A percentile compares a stretch with the other conserved stretches of the same genome.
Conservation (phyloP, 2,797 vertebrate species). For the Pantherophis vulpinus region DNA sequence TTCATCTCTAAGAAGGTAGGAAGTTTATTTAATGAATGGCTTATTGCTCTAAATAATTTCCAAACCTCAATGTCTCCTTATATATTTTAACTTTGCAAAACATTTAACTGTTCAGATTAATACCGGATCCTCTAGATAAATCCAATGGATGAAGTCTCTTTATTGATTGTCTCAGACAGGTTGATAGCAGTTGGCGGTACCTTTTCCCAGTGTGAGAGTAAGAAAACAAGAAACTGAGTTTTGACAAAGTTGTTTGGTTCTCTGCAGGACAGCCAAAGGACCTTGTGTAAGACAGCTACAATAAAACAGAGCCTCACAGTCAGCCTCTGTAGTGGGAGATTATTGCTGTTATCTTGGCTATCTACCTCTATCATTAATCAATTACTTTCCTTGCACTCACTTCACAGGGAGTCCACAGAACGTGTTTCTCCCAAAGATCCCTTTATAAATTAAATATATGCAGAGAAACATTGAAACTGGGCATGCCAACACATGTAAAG, state of each 20-base stretch:
- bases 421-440: background rate
- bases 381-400: conserved; percentile 14
- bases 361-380: conserved; percentile 8
- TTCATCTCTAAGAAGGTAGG: background rate
- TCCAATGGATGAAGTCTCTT: background rate
- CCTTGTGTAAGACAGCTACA: conserved; percentile 5
- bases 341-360: conserved; percentile 21
- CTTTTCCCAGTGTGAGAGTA: conserved; percentile 14
- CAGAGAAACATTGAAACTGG: background rate
- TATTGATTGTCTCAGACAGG: conserved; percentile 19
- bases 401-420: background rate
- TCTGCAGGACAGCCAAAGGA: background rate
- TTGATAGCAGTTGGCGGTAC: background rate
- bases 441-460: background rate
- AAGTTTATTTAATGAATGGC: conserved; percentile 2
- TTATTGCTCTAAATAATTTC: background rate
- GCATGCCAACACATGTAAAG: background rate
- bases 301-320: conserved; percentile 13
- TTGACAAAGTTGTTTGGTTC: conserved; percentile 19
- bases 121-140: background rate
- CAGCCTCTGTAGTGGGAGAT: background rate
- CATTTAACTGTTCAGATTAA: background rate
- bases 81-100: conserved; percentile 35
- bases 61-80: background rate
- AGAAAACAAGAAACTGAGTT: conserved; percentile 16